Evolutionary conservation across 2,797 vertebrate genomes (phyloP).

Genomic region (Gymnoscopelus microlampas): DNA sequence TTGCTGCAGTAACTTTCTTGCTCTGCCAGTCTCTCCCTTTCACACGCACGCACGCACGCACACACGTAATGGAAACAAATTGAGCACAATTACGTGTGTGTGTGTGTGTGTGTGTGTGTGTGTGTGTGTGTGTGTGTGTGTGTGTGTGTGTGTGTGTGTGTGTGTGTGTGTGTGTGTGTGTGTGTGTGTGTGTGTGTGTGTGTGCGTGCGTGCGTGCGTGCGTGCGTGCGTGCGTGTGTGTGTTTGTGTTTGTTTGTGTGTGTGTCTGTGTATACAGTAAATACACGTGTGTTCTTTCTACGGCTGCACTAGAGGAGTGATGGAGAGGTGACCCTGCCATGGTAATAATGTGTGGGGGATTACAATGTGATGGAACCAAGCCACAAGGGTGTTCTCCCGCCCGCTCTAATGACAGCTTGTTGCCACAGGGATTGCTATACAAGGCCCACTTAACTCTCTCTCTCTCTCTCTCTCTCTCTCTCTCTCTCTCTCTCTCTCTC

Average conservation of each 20-base stretch:
- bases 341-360: slow-evolving; percentile 80
- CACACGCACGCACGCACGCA: slow-evolving; percentile 30
- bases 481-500: slow-evolving; percentile 43
- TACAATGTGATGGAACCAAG: slow-evolving; percentile 82
- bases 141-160: slow-evolving; percentile 10
- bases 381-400: slow-evolving; percentile 81
- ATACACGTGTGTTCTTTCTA: slow-evolving; percentile 65
- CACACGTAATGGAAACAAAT: slow-evolving; percentile 39
- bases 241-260: slow-evolving; percentile 13
- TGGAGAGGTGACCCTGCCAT: slow-evolving; percentile 82
- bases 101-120: not conserved
- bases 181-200: not conserved
- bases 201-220: slow-evolving; percentile 12
- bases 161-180: not conserved
- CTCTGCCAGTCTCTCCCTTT: slow-evolving; percentile 17
- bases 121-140: slow-evolving; percentile 17
- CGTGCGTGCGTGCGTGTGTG: slow-evolving; percentile 11
- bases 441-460: slow-evolving; percentile 73
- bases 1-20: slow-evolving; percentile 37
- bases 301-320: slow-evolving; percentile 62
- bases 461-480: slow-evolving; percentile 18
- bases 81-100: not conserved
- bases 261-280: slow-evolving; percentile 1
- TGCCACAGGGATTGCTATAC: slow-evolving; percentile 73
- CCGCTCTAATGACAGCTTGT: slow-evolving; percentile 84